phyloP scores from a whole-genome alignment of 2,888 invertebrate genomes.

The Drosophila kambysellisi region DNA sequence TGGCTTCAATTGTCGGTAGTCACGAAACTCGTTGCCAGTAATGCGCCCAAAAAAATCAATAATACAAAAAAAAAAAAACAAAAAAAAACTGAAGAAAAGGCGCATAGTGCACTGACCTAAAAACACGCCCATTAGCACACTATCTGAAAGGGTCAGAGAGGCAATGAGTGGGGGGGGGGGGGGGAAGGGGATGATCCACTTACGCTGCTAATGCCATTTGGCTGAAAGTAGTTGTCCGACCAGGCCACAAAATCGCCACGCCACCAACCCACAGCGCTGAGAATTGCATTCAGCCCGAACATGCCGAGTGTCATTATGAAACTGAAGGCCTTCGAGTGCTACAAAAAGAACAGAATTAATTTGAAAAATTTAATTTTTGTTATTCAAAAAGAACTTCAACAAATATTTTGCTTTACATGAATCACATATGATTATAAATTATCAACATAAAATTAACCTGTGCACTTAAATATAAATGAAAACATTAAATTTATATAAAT shows the following conservation, averaged over 20 bases:
- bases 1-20: slow-evolving; percentile 65
- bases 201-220: slow-evolving; percentile 84
- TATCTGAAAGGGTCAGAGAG: neutral
- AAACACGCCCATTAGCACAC: slow-evolving; percentile 50
- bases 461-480: slow-evolving; percentile 2
- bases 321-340: slow-evolving; percentile 85
- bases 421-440: neutral
- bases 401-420: neutral
- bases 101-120: slow-evolving; percentile 74
- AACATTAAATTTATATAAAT: neutral
- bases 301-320: slow-evolving; percentile 84
- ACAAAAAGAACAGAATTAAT: neutral
- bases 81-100: slow-evolving; percentile 28
- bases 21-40: slow-evolving; percentile 59
- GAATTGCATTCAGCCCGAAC: slow-evolving; percentile 83
- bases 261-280: slow-evolving; percentile 83
- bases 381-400: neutral
- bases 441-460: neutral
- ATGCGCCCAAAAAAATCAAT: slow-evolving; percentile 64
- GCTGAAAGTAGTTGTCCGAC: slow-evolving; percentile 82
- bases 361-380: neutral
- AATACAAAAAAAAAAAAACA: slow-evolving; percentile 17
- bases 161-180: neutral
- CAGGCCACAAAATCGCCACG: slow-evolving; percentile 83
- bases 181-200: slow-evolving; percentile 45